Conservation (phyloP, 2,113 vertebrate genomes). For the Benitochromis conjunctus region DNA sequence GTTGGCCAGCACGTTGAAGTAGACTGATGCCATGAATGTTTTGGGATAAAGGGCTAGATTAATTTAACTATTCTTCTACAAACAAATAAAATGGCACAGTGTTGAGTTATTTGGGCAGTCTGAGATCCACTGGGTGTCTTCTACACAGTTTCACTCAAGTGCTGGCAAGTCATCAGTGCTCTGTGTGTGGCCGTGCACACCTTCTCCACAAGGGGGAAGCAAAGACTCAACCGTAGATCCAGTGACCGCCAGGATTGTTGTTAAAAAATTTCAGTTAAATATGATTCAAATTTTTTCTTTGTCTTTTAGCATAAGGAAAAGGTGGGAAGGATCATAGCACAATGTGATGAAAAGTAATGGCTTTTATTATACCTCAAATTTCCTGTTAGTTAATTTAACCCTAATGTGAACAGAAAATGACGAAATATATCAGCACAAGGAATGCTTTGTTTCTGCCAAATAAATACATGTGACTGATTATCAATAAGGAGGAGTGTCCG, state of each 20-base stretch:
- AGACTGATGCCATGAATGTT: background rate
- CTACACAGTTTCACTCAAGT: background rate
- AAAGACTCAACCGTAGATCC: background rate
- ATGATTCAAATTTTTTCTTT: background rate
- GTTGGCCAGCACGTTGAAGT: background rate
- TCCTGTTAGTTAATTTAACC: background rate
- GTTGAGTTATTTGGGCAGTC: background rate
- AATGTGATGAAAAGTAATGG: background rate
- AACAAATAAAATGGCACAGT: background rate
- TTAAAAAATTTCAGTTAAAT: background rate
- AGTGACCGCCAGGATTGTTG: background rate
- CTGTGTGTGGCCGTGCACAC: background rate
- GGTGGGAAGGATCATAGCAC: background rate
- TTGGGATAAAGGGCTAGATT: background rate
- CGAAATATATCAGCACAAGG: background rate
- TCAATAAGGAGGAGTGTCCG: background rate
- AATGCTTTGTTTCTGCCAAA: background rate
- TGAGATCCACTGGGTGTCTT: background rate
- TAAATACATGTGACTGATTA: background rate
- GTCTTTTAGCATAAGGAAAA: background rate
- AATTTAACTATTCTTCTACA: background rate
- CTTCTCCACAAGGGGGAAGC: slow-evolving; percentile 41
- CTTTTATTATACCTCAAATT: background rate
- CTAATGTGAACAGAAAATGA: background rate
- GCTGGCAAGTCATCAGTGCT: background rate